These are phyloP conservation scores for Ennomos erosarius DNA, from an alignment of 2,888 invertebrate genomes.

Conservation along the genomic window DNA sequence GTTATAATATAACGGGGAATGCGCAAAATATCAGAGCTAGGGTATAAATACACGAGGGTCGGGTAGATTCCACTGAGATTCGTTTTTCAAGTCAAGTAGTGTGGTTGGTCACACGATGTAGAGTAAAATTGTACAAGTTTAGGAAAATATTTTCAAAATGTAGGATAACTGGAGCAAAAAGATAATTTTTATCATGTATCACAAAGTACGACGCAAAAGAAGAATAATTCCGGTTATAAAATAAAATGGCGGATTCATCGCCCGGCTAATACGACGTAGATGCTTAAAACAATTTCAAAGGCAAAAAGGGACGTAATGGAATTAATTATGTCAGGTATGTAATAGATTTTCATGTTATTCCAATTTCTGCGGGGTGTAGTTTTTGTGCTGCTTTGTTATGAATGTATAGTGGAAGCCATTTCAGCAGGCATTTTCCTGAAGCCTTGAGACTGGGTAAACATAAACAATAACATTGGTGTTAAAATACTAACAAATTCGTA, in stretches of 20 bases:
- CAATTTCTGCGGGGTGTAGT: slow-evolving; percentile 13
- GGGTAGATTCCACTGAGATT: slow-evolving; percentile 48
- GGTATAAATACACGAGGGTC: slow-evolving; percentile 55
- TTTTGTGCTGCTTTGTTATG: slow-evolving; percentile 42
- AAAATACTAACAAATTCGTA: neutral
- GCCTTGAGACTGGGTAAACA: slow-evolving; percentile 4
- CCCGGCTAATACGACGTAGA: slow-evolving; percentile 65
- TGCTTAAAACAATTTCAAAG: slow-evolving; percentile 47
- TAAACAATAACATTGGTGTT: slow-evolving; percentile 10
- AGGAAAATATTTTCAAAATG: slow-evolving; percentile 48
- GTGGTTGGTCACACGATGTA: slow-evolving; percentile 50
- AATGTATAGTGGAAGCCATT: slow-evolving; percentile 11
- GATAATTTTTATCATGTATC: slow-evolving; percentile 52
- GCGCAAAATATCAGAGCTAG: slow-evolving; percentile 34
- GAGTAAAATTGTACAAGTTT: slow-evolving; percentile 21
- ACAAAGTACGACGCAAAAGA: slow-evolving; percentile 44
- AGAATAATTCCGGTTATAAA: slow-evolving; percentile 49
- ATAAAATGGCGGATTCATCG: slow-evolving; percentile 73
- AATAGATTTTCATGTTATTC: slow-evolving; percentile 8
- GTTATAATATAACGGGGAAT: slow-evolving; percentile 30
- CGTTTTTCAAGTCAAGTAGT: slow-evolving; percentile 59
- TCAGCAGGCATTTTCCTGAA: slow-evolving; percentile 24
- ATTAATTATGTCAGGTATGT: slow-evolving; percentile 63
- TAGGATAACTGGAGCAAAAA: slow-evolving; percentile 48
- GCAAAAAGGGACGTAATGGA: slow-evolving; percentile 49